These are phyloP conservation scores for Heliconius himera DNA, from an alignment of 1,140 invertebrate species.

Conservation along the genomic window DNA sequence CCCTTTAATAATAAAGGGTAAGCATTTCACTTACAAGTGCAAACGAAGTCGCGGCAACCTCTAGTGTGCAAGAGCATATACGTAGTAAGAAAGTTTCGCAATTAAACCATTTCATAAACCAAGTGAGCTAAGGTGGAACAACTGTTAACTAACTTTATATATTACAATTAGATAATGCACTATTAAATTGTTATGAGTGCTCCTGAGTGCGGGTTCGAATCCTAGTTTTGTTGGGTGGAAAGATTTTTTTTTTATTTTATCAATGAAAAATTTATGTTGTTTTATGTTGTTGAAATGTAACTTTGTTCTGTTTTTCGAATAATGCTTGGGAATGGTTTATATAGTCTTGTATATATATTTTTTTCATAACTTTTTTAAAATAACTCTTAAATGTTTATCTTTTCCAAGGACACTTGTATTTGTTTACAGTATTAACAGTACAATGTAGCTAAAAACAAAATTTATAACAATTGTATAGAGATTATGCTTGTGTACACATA, in stretches of 20 bases:
- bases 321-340: no score
- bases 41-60: constrained; percentile 5
- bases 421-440: no score
- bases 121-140: constrained; percentile 3
- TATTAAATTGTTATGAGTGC: neutral
- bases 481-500: no score
- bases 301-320: no score
- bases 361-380: no score
- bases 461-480: no score
- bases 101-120: constrained; percentile 6
- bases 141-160: constrained; percentile 14
- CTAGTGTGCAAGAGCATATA: constrained; percentile 1
- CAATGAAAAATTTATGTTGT: neutral
- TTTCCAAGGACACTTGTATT: no score
- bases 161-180: constrained; percentile 7
- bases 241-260: neutral
- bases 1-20: neutral
- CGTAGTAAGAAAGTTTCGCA: constrained; percentile 12
- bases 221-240: no score
- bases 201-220: constrained; percentile 2
- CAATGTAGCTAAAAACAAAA: no score
- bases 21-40: constrained; percentile 8
- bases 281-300: no score
- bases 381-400: no score
- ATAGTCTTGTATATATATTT: no score